Conservation (phyloP, 2,113 vertebrate genomes). For the Tragelaphus imberbis region DNA sequence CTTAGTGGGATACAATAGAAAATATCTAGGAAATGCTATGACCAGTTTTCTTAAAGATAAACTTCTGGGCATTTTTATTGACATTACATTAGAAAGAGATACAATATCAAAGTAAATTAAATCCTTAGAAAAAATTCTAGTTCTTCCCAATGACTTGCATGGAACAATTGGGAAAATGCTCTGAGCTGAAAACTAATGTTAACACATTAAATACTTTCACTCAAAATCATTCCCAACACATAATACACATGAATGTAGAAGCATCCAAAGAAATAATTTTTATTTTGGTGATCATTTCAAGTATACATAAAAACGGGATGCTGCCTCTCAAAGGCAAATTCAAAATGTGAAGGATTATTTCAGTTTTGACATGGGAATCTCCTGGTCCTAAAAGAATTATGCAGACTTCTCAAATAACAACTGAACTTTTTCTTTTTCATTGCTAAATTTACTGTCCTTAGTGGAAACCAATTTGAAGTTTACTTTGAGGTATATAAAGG, state of each 20-base stretch:
- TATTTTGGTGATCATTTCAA: background rate
- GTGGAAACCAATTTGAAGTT: background rate
- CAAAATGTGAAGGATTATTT: background rate
- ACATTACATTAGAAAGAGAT: slow-evolving; percentile 21
- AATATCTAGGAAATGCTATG: background rate
- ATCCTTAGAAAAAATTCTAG: slow-evolving; percentile 41
- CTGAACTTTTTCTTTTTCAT: background rate
- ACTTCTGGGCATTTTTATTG: slow-evolving; percentile 25
- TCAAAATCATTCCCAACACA: background rate
- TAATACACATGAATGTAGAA: background rate
- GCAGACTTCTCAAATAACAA: background rate
- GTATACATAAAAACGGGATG: background rate
- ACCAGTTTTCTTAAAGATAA: background rate
- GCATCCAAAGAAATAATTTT: background rate
- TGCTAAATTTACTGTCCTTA: background rate
- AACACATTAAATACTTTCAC: slow-evolving; percentile 20
- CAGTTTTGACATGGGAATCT: background rate
- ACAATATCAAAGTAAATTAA: slow-evolving; percentile 51
- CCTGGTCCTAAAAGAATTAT: background rate
- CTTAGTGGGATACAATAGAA: background rate
- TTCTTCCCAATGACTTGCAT: slow-evolving; percentile 35
- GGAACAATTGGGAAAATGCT: slow-evolving; percentile 27
- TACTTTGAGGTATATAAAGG: background rate
- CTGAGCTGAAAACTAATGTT: background rate
- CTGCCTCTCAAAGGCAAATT: background rate